Base-by-base conservation (phyloP, 2,888 invertebrate species). In the Hirtodrosophila duncani region DNA sequence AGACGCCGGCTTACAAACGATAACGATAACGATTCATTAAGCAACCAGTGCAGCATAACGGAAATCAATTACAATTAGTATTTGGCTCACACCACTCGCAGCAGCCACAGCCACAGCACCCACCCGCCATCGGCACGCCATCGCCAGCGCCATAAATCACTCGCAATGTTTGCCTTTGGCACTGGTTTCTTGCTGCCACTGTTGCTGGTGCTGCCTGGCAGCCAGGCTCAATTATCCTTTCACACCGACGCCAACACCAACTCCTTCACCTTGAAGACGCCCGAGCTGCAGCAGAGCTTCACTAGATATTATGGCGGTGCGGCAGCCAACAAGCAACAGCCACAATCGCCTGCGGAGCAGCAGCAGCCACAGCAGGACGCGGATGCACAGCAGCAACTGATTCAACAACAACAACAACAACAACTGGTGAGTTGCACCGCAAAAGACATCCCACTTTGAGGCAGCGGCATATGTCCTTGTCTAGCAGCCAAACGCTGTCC, bases 231-330 rank as follows among this genome's bases (percentile, higher is more conserved):
- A 53, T 63, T 87, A 46, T 72, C 85, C 36, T 83, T 80, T 31
- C 87, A 86, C 64, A 82, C 78, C 8, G 87, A 87, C 52, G 81
- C 85, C 29, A 83, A 83, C 57, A 67, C 72, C 6, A 87, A 87
- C 46, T 85, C 87, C 10, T 87, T 83, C 30, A 83, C 83, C 3
- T 49, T 87, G 16, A 86, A 86, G 66, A 68, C 87, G n/a, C 87
- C 87, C 7, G 71, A 79, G 9, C 52, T 84, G 51, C 85, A 85
- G 59, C 87, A 86, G 56, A 84, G 82, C 30, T 87, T 85, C 43
- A 85, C 86, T 2, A 75, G 86, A 3, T 84, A 82, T 41, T 87
- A 71, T 42, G 86, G 85, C n/a, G n/a, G n/a, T n/a, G n/a, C n/a
- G n/a, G 82, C 79, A 10, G 49, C 53, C 41, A 58, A 23, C 30